phyloP scores from a whole-genome alignment of 2,113 vertebrate genomes.

The Crotalus tigris region DNA sequence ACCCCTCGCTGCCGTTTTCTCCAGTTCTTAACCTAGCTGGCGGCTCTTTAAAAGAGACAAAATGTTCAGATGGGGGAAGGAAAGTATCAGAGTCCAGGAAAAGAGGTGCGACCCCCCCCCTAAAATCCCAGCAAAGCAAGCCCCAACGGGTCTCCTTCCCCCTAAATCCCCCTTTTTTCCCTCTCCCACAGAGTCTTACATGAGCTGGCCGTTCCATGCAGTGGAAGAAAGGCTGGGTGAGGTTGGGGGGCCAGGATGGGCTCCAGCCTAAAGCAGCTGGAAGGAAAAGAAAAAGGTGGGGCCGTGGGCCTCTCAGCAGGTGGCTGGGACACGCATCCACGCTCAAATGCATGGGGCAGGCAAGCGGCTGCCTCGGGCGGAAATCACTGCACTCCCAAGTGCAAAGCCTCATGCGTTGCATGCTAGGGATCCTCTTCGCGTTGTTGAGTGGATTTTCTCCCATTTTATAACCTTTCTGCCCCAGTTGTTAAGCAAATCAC shows the following conservation, averaged over 20 bases:
- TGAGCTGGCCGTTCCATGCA: constrained; percentile 57
- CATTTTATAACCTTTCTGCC: fast-evolving
- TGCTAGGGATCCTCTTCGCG: neutral
- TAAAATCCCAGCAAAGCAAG: neutral
- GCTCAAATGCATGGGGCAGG: neutral
- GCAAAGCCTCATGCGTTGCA: neutral
- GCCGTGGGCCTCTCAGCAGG: neutral
- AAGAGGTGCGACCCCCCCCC: too few relatives aligned
- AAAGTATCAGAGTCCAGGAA: too few relatives aligned
- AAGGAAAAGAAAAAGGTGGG: constrained; percentile 66
- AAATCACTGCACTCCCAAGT: neutral
- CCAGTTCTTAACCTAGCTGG: neutral
- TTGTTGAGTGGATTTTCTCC: neutral
- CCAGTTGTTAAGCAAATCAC: neutral
- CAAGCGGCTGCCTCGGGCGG: neutral
- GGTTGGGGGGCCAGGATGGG: neutral
- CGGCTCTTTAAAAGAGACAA: neutral
- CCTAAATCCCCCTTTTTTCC: neutral
- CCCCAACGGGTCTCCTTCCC: neutral
- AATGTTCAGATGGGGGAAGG: neutral
- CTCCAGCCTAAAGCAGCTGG: constrained; percentile 56
- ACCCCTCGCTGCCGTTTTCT: neutral
- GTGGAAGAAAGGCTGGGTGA: constrained; percentile 56
- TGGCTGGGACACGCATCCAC: neutral
- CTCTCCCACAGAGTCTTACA: constrained; percentile 49